These are phyloP conservation scores for Peromyscus californicus DNA, from an alignment of 2,113 vertebrate species.

Conservation along the genomic window DNA sequence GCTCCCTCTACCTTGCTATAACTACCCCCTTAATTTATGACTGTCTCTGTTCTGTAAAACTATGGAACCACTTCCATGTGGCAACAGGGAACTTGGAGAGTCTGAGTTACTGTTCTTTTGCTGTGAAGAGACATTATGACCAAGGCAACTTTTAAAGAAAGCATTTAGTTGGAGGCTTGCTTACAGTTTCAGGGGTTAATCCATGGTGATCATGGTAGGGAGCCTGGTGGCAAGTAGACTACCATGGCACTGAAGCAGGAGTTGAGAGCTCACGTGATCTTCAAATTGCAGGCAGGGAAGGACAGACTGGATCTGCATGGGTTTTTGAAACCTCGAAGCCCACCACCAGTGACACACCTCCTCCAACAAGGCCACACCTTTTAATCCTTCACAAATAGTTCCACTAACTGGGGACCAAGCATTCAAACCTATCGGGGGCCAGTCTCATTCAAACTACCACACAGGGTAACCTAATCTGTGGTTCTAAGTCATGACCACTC, in stretches of 20 bases:
- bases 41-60: background rate
- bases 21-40: background rate
- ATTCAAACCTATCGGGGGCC: background rate
- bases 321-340: background rate
- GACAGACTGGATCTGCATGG: background rate
- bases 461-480: background rate
- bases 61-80: background rate
- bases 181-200: background rate
- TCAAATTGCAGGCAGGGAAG: background rate
- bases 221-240: background rate
- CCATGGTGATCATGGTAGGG: background rate
- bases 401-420: background rate
- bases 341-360: background rate
- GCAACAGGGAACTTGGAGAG: background rate
- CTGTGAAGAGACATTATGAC: background rate
- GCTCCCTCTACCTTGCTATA: background rate
- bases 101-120: background rate
- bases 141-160: background rate
- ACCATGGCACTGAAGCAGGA: too few relatives aligned
- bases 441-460: background rate
- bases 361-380: background rate
- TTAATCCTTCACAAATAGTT: background rate
- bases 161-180: background rate
- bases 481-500: background rate
- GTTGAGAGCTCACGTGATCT: background rate